Evolutionary conservation across 2,797 vertebrate genomes (phyloP), one percentile per base, ranked within the genome.

Genomic region (Dromococcyx pavoninus): DNA sequence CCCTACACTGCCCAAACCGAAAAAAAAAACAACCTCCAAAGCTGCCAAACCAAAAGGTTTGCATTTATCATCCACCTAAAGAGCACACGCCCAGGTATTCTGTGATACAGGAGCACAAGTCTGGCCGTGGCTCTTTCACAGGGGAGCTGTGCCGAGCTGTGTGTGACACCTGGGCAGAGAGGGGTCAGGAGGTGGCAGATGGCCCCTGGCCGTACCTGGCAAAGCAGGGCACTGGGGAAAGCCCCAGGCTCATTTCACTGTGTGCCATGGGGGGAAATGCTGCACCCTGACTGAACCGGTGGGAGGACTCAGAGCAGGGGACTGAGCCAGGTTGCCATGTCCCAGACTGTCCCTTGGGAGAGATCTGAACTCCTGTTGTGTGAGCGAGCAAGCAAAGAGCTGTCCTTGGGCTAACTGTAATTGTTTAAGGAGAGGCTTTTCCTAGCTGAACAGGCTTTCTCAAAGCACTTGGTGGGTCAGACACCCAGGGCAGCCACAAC

Each of bases 201-300:
- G 37, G 17, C 53, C 9, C 35, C 32, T n/a, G 43, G 17, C 60
- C 4, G 6, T 65, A 72, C 23, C 2, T 9, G 41, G 51, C 44
- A 33, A 43, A 69, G 13, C 44, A 21, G 0, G 5, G 44, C 33
- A n/a, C 56, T 1, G 3, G 33, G 35, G 11, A 69, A 83, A 87
- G 69, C 21, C 2, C 1, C 10, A 13, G 30, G 19, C 10, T 64
- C 51, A 7, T 58, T 74, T 58, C 16, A 8, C 21, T 19, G 6
- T 0, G 3, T 3, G 21, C 11, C 27, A 24, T 0, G 2, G 41
- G 17, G 35, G 50, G 30, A 67, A 77, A 51, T 7, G 14, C 32
- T 28, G 57, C 43, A 39, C 10, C 7, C n/a, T 2, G 5, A 46
- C 4, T 1, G 7, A 70, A 46, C 11, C 1, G 0, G 22, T 46